phyloP scores from a whole-genome alignment of 2,888 invertebrate species.

The Leptinotarsa juncta region DNA sequence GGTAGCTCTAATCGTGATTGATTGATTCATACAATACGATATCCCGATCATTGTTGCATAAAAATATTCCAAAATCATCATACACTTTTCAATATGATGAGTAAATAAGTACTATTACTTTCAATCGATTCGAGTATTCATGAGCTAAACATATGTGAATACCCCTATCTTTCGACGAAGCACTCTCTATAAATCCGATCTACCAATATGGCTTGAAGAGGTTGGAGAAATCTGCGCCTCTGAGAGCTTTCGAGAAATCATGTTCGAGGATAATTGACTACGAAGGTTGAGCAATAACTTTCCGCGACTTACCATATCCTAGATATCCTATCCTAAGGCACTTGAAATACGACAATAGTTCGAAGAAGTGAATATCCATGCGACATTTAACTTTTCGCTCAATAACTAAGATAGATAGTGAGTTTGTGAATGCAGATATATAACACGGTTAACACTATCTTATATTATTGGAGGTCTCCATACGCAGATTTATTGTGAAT shows the following conservation, averaged over 20 bases:
- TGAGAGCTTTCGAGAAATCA: constrained; percentile 15
- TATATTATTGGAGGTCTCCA: no score
- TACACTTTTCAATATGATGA: no score
- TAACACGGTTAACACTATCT: background rate
- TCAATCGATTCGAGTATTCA: no score
- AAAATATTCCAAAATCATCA: no score
- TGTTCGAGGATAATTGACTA: constrained; percentile 27
- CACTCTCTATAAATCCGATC: background rate
- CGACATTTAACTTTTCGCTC: constrained; percentile 28
- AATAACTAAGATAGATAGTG: constrained; percentile 16
- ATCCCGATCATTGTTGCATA: accelerated
- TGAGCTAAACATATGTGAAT: no score
- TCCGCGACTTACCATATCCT: constrained; percentile 21
- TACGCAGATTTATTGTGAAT: no score
- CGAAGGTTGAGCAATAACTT: constrained; percentile 26
- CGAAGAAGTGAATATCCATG: constrained; percentile 32
- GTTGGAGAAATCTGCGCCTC: constrained; percentile 12
- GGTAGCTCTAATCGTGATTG: no score
- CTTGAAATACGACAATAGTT: constrained; percentile 30
- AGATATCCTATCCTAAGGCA: constrained; percentile 20
- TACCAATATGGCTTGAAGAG: constrained; percentile 2
- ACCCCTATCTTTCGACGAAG: background rate
- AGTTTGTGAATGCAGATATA: background rate
- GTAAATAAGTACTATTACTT: no score
- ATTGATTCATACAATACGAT: no score